Evolutionary conservation across 2,797 vertebrate genomes (phyloP), one percentile per base, ranked within the genome.

Genomic region (Anguilla marmorata): DNA sequence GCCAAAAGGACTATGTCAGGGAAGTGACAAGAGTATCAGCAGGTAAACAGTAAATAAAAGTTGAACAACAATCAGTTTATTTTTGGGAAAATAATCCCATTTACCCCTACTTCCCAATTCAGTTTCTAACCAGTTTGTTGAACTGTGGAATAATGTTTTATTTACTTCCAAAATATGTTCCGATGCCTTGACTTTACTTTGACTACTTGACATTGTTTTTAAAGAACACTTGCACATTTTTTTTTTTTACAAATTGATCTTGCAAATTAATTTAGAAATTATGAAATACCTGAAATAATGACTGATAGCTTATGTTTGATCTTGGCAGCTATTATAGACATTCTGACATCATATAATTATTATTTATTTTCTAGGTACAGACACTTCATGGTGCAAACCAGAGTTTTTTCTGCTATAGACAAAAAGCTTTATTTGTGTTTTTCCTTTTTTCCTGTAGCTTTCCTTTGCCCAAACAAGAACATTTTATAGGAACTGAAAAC

Each of bases 81-180:
- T 87, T 63, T 89, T 37, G 27, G 48, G 33, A 37, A 66, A 74
- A 79, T 88, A 76, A 45, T 84, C 82, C 45, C 72, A 80, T 37
- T n/a, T 19, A 50, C 16, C 60, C n/a, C 56, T 21, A 33, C 60
- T 86, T 89, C 84, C 91, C n/a, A 50, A 21, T 87, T 14, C 88
- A 92, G 92, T 92, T 92, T 88, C 87, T 92, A 90, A 85, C 91
- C 90, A 88, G 89, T 88, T 88, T 88, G 85, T 87, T 89, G 90
- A 91, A 74, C 89, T n/a, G 86, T 92, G 89, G 91, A 91, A 63
- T 86, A 48, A 63, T 85, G 90, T 89, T 91, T 89, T 89, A 89
- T 93, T 92, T 92, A 91, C 92, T 93, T 92, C 91, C 91, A 94
- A 94, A 94, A 94, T 93, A 93, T 92, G 92, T 88, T 93, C 69